phyloP scores from a whole-genome alignment of 2,888 invertebrate species.

The Frankliniella intonsa region DNA sequence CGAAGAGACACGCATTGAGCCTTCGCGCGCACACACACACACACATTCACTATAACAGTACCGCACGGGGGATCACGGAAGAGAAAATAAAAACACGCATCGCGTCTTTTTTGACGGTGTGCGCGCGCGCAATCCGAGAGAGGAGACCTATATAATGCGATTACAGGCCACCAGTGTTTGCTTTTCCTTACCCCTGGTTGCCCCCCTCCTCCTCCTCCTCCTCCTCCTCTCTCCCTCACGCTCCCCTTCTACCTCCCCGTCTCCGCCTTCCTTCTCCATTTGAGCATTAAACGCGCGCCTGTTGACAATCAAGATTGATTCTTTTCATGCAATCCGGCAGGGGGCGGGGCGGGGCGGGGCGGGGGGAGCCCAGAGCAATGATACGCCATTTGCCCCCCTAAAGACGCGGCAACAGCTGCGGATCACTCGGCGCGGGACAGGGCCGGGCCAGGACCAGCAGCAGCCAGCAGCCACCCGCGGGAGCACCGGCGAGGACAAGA shows the following conservation, averaged over 20 bases:
- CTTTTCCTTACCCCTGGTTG: neutral
- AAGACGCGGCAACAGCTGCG: neutral
- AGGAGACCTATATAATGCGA: too few species aligned
- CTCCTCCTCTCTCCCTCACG: too few species aligned
- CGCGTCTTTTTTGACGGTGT: too few species aligned
- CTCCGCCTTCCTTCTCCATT: too few species aligned
- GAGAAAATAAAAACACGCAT: too few species aligned
- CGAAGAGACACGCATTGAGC: neutral
- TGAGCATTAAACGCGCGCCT: neutral
- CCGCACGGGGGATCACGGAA: too few species aligned
- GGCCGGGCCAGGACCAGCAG: neutral
- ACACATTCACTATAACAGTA: neutral
- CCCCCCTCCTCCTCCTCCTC: neutral
- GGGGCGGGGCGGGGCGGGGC: neutral
- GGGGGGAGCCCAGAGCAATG: neutral
- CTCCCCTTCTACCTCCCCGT: too few species aligned
- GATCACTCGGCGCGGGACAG: too few species aligned
- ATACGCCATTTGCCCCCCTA: slow-evolving; percentile 17
- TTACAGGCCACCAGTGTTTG: neutral
- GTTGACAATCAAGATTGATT: slow-evolving; percentile 18
- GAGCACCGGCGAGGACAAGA: neutral
- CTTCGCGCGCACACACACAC: neutral
- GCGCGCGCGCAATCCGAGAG: neutral
- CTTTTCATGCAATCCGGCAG: neutral
- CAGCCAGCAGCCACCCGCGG: neutral